These are phyloP conservation scores for Pelobates cultripes DNA, from an alignment of 2,797 vertebrate species.

Conservation along the genomic window DNA sequence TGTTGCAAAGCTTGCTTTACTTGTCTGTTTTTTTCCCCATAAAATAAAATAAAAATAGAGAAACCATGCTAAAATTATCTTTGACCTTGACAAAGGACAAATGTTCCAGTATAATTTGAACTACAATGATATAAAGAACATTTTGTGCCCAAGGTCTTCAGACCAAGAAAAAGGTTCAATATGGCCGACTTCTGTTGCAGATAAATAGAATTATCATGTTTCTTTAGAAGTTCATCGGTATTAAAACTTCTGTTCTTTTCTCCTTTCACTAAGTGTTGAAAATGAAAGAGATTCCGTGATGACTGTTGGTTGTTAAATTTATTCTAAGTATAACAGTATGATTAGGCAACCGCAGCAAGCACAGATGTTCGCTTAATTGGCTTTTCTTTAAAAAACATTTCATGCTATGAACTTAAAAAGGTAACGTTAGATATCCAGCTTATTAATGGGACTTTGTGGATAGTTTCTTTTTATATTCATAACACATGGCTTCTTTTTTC, in stretches of 20 bases:
- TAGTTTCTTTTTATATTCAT: slow-evolving; percentile 26
- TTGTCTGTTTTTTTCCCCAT: too few species aligned
- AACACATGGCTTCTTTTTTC: slow-evolving; percentile 5
- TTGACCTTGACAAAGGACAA: slow-evolving; percentile 14
- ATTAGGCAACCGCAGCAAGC: slow-evolving; percentile 51
- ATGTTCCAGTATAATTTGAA: too few species aligned
- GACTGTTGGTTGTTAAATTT: slow-evolving; percentile 52
- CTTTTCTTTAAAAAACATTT: slow-evolving; percentile 49
- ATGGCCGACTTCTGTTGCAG: neutral
- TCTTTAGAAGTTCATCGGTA: slow-evolving; percentile 35
- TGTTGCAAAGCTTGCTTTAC: too few species aligned
- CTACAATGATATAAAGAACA: too few species aligned
- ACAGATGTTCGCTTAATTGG: slow-evolving; percentile 54
- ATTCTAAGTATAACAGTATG: slow-evolving; percentile 54
- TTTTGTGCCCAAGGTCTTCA: too few species aligned
- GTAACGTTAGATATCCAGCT: slow-evolving; percentile 27
- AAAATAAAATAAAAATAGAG: too few species aligned
- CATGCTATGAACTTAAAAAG: slow-evolving; percentile 43
- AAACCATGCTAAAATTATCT: neutral
- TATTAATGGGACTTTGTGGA: slow-evolving; percentile 42
- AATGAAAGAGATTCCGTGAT: slow-evolving; percentile 47
- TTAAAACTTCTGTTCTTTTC: slow-evolving; percentile 37
- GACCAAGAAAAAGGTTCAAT: too few species aligned
- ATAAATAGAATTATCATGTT: slow-evolving; percentile 20
- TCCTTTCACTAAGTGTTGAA: slow-evolving; percentile 33